A percentile compares a stretch with the other conserved stretches of the same genome.
Evolutionary conservation across 1,140 invertebrate species (phyloP).

Genomic region (Eciton burchellii): DNA sequence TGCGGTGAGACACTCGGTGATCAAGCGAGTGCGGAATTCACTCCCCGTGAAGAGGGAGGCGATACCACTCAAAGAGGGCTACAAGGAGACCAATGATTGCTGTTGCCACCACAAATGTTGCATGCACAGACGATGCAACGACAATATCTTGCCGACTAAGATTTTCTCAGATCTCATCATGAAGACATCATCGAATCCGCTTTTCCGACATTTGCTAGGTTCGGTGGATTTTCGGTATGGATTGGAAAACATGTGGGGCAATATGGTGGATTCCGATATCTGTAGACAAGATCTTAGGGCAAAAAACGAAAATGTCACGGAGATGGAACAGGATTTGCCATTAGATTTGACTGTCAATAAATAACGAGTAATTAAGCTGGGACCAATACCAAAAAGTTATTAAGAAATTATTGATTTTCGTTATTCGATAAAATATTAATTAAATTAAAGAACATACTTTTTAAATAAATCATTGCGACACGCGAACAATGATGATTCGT

Average conservation of each 20-base stretch:
- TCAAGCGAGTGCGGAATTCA: constrained; percentile 82
- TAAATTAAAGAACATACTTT: background rate
- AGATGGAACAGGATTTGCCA: constrained; percentile 84
- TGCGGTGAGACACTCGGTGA: constrained; percentile 81
- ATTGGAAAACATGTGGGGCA: constrained; percentile 80
- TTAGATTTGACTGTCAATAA: constrained; percentile 83
- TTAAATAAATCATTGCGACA: background rate
- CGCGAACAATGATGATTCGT: background rate
- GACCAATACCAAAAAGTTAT: constrained; percentile 34
- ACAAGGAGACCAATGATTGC: constrained; percentile 66
- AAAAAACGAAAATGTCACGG: constrained; percentile 76
- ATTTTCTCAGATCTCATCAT: constrained; percentile 83
- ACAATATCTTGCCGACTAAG: constrained; percentile 80
- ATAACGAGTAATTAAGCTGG: constrained; percentile 62
- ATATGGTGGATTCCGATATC: constrained; percentile 75
- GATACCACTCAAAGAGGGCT: constrained; percentile 55
- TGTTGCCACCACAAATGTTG: constrained; percentile 83
- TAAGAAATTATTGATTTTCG: constrained; percentile 23
- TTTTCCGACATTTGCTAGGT: constrained; percentile 81
- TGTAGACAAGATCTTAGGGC: constrained; percentile 82
- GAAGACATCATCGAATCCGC: constrained; percentile 81
- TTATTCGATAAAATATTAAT: constrained; percentile 7
- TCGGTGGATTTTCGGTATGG: constrained; percentile 82
- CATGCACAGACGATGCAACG: constrained; percentile 79
- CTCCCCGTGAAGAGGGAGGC: constrained; percentile 80